Evolutionary conservation across 2,888 invertebrate species (phyloP).

Genomic region (Drosophila birchii): DNA sequence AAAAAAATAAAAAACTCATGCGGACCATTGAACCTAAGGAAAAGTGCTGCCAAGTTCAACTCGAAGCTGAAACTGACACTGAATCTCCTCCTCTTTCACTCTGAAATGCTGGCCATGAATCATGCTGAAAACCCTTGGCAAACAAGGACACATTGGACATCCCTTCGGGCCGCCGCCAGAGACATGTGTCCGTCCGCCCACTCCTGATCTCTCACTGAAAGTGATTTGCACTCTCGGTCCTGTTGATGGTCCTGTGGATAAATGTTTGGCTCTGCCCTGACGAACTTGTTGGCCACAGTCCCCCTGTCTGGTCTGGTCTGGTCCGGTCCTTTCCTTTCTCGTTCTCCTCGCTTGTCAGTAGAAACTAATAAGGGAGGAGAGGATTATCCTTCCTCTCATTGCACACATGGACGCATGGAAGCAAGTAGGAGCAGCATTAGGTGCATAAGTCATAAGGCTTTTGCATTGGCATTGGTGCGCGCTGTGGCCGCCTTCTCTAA

Average conservation of each 20-base stretch:
- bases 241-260: conserved; percentile 25
- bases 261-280: conserved; percentile 20
- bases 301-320: too few species aligned
- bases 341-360: conserved; percentile 4
- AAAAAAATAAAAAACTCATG: conserved; percentile 2
- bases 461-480: background rate
- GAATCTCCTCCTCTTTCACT: conserved; percentile 8
- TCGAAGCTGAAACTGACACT: conserved; percentile 5
- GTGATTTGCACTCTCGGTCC: conserved; percentile 20
- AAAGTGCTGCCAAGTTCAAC: conserved; percentile 14
- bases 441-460: conserved; percentile 24
- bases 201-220: conserved; percentile 5
- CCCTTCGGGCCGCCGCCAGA: background rate
- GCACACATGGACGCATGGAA: conserved; percentile 5
- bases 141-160: conserved; percentile 13
- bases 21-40: conserved; percentile 26
- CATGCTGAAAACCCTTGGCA: conserved; percentile 21
- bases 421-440: conserved; percentile 12
- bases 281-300: conserved; percentile 18
- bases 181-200: conserved; percentile 18
- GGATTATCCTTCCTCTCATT: conserved; percentile 1
- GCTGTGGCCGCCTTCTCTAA: background rate
- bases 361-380: conserved; percentile 20
- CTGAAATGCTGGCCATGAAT: conserved; percentile 24
- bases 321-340: background rate